Evolutionary conservation across 2,888 invertebrate genomes (phyloP), one percentile per base, ranked within the genome.

Genomic region (Phragmatobia fuliginosa): DNA sequence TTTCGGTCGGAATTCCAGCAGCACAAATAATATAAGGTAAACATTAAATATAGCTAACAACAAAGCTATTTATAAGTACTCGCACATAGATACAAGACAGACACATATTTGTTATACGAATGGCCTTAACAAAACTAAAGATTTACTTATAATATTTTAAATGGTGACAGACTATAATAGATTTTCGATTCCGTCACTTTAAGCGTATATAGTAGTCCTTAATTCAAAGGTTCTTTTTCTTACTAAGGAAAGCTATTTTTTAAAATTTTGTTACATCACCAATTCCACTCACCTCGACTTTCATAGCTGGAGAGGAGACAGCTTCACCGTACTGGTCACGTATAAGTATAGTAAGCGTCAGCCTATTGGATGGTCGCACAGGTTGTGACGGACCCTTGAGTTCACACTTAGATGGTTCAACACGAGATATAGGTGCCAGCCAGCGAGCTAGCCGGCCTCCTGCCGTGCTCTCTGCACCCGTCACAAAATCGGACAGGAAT

Each of bases 371-470:
- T 0, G 90, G 91, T 65, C 98, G 98, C 85, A 97, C 98, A 66
- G 97, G 96, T 79, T 97, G 90, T 67, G 96, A 93, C 45, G 97
- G 97, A 83, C 97, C 97, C 74, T 97, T 95, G 68, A 99, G 96
- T 91, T 98, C 98, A 90, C 98, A 99, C 87, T 97, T 97, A 73
- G 96, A 87, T 0, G 99, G 98, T 92, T 99, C 99, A 63, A 99
- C 97, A 79, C 98, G 97, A 36, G 99, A 97, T 84, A 98, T 98
- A 1, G 99, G 99, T 87, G 99, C 98, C 70, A 99, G 94, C 99
- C 99, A 99, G 87, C 98, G 97, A 0, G 99, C 99, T 78, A 99
- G 94, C 67, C 99, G 96, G 7, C 99, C 99, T 0, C 99, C 99
- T 2, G 98, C 98, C 0, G 97, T 96, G 16, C 97, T 98, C 31